Conservation (phyloP, 1,140 invertebrate species). For the Pogonognathellus flavescens region DNA sequence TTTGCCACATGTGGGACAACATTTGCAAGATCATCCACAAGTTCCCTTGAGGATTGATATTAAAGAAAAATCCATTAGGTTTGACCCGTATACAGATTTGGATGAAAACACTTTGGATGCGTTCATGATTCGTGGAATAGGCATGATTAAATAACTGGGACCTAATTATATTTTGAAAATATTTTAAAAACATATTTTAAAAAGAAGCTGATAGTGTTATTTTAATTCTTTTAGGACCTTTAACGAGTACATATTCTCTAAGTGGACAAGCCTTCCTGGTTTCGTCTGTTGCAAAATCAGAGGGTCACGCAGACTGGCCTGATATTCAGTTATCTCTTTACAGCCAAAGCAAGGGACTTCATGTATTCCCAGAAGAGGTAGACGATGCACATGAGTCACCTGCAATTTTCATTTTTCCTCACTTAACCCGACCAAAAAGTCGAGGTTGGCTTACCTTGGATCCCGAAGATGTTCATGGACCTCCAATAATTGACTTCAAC, state of each 20-base stretch:
- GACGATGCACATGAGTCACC: neutral
- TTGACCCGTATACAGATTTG: neutral
- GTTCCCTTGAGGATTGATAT: neutral
- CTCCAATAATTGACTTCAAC: slow-evolving; percentile 14
- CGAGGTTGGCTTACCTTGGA: slow-evolving; percentile 14
- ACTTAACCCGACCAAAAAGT: slow-evolving; percentile 6
- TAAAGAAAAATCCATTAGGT: neutral
- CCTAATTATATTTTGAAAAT: neutral
- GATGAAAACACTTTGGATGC: neutral
- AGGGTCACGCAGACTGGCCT: slow-evolving; percentile 30
- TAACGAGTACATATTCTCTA: neutral
- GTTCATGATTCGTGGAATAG: neutral
- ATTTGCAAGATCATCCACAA: slow-evolving; percentile 27
- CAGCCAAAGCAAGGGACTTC: neutral
- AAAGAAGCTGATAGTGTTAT: too few species aligned
- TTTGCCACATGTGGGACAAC: slow-evolving; percentile 23
- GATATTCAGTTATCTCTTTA: slow-evolving; percentile 39
- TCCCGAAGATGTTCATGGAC: neutral
- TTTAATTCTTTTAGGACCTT: slow-evolving; percentile 1
- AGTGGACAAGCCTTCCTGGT: slow-evolving; percentile 26
- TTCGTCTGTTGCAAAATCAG: neutral
- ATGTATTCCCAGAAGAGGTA: too few species aligned
- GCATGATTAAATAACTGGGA: neutral
- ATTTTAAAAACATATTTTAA: too few species aligned
- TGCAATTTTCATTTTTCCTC: neutral